Evolutionary conservation across 2,888 invertebrate species (phyloP).

Genomic region (Polydrusus pterygomalis): DNA sequence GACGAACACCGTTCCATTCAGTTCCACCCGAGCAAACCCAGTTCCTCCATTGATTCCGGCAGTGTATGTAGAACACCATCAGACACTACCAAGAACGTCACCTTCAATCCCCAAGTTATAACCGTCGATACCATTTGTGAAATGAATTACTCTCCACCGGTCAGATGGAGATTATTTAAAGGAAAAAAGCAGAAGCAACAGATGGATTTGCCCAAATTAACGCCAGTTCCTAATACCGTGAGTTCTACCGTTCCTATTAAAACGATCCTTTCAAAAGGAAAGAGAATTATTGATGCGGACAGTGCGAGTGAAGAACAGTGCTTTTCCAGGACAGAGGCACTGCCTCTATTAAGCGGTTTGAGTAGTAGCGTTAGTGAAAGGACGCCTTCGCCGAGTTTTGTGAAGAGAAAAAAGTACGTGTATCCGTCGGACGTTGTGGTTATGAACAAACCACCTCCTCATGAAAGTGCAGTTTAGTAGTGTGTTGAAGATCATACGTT

Average conservation of each 20-base stretch:
- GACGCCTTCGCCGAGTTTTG: conserved; percentile 74
- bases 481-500: neutral
- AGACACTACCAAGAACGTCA: conserved; percentile 69
- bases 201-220: conserved; percentile 49
- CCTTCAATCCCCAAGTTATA: conserved; percentile 70
- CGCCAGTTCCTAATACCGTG: conserved; percentile 46
- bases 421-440: conserved; percentile 75
- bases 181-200: conserved; percentile 56
- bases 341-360: conserved; percentile 75
- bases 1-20: conserved; percentile 68
- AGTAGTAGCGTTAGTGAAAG: conserved; percentile 69
- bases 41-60: conserved; percentile 66
- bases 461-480: conserved; percentile 75
- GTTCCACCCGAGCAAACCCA: conserved; percentile 57
- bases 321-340: conserved; percentile 73
- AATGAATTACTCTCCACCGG: conserved; percentile 56
- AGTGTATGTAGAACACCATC: conserved; percentile 68
- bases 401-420: conserved; percentile 78
- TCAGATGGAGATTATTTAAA: conserved; percentile 62
- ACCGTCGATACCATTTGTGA: conserved; percentile 59
- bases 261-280: conserved; percentile 61
- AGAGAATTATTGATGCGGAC: conserved; percentile 47
- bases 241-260: conserved; percentile 58
- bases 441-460: conserved; percentile 66
- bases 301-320: conserved; percentile 50